phyloP scores from a whole-genome alignment of 2,113 vertebrate genomes.

The Hippocampus zosterae region DNA sequence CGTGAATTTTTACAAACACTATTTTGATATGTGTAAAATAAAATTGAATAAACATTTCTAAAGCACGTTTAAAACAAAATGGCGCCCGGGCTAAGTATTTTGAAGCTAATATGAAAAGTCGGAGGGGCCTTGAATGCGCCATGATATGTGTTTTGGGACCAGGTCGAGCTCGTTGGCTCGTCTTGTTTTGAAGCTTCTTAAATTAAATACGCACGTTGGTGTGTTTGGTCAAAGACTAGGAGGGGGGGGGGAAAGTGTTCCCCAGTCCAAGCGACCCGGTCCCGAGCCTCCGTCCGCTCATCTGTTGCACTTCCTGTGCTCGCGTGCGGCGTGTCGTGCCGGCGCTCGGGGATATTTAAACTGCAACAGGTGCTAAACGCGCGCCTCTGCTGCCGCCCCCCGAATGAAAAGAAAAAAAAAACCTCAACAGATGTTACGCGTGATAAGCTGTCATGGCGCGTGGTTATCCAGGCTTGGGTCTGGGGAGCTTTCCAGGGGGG shows the following conservation, averaged over 20 bases:
- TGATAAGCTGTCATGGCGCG: conserved; percentile 27
- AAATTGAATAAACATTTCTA: not conserved
- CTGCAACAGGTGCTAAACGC: conserved; percentile 78
- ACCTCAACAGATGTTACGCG: conserved; percentile 58
- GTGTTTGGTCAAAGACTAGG: conserved; percentile 23
- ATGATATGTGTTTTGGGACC: not conserved
- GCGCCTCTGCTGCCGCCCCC: conserved; percentile 38
- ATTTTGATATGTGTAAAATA: not conserved
- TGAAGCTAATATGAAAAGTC: conserved; percentile 5
- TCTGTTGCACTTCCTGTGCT: conserved; percentile 30
- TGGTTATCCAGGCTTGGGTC: conserved; percentile 5
- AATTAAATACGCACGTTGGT: too few relatives aligned
- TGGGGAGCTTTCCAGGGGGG: conserved; percentile 5
- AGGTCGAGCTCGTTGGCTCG: too few relatives aligned
- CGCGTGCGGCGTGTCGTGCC: conserved; percentile 52
- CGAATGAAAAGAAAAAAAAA: conserved; percentile 8
- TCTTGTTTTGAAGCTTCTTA: not conserved
- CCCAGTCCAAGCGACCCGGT: not conserved
- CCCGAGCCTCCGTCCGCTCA: conserved; percentile 1
- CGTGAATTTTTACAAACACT: too few relatives aligned
- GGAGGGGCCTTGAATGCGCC: conserved; percentile 1
- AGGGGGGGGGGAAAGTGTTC: conserved; percentile 27
- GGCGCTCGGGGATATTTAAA: conserved; percentile 61
- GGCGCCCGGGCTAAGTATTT: not conserved
- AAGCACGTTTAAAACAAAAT: not conserved